Evolutionary conservation across 2,888 invertebrate species (phyloP).

Genomic region (Ophion obscuratus): DNA sequence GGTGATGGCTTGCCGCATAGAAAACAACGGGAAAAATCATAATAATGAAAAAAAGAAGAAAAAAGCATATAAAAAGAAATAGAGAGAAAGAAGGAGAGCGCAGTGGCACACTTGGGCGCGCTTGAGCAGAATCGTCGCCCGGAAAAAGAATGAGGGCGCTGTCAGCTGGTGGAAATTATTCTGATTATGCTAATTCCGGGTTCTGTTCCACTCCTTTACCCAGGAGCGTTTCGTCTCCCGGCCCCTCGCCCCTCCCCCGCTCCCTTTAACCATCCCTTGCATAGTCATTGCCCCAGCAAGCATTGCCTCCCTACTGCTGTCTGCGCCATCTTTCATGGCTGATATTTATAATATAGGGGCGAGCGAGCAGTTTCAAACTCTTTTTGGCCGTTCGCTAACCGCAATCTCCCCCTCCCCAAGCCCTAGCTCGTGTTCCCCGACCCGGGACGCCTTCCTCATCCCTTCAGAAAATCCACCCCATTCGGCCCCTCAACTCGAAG

Average conservation of each 20-base stretch:
- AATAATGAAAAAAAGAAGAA: slow-evolving; percentile 41
- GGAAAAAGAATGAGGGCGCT: slow-evolving; percentile 86
- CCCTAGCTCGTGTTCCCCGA: slow-evolving; percentile 61
- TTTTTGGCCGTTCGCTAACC: slow-evolving; percentile 76
- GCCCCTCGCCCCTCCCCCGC: slow-evolving; percentile 65
- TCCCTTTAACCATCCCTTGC: slow-evolving; percentile 52
- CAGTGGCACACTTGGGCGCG: slow-evolving; percentile 83
- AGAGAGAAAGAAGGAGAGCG: slow-evolving; percentile 58
- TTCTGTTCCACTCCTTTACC: slow-evolving; percentile 85
- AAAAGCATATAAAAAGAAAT: slow-evolving; percentile 22
- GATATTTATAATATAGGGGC: slow-evolving; percentile 84
- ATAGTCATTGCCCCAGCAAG: slow-evolving; percentile 65
- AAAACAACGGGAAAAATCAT: slow-evolving; percentile 64
- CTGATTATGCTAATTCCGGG: slow-evolving; percentile 87
- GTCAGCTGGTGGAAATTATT: slow-evolving; percentile 88
- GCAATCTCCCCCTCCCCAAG: slow-evolving; percentile 55
- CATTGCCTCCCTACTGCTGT: slow-evolving; percentile 82
- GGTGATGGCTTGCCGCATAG: slow-evolving; percentile 51
- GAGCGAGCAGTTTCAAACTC: slow-evolving; percentile 83
- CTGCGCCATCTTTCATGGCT: slow-evolving; percentile 84
- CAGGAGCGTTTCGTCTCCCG: slow-evolving; percentile 73
- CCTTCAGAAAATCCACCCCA: slow-evolving; percentile 61
- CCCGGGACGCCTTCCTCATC: slow-evolving; percentile 65
- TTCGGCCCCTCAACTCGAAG: slow-evolving; percentile 44
- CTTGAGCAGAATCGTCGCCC: slow-evolving; percentile 82